Evolutionary conservation across 2,113 vertebrate species (phyloP).

Genomic region (Thamnaconus septentrionalis): DNA sequence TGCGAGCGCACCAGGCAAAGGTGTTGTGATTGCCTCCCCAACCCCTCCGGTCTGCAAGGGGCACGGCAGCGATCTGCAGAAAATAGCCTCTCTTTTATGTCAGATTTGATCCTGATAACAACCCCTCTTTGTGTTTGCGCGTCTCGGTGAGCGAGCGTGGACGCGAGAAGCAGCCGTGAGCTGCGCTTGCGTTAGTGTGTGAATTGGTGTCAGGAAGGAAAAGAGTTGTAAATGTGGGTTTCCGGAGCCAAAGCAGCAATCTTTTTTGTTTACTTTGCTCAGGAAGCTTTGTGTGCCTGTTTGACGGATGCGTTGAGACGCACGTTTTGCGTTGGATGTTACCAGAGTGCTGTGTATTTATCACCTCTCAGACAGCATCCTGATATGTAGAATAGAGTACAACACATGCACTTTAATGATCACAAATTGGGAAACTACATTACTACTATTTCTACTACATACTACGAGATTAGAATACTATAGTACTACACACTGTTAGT

Average conservation of each 20-base stretch:
- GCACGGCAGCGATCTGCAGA: too few species aligned
- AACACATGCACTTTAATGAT: background rate
- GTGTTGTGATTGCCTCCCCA: too few species aligned
- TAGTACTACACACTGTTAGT: too few species aligned
- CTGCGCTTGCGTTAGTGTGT: slow-evolving; percentile 9
- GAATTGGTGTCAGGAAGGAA: slow-evolving; percentile 72
- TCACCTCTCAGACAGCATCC: background rate
- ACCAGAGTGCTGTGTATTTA: background rate
- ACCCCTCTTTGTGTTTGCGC: background rate
- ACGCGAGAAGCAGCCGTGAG: background rate
- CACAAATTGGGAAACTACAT: too few species aligned
- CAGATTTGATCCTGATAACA: too few species aligned
- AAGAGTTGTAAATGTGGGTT: slow-evolving; percentile 79
- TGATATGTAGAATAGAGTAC: background rate
- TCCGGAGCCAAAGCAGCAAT: slow-evolving; percentile 51
- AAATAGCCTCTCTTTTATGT: too few species aligned
- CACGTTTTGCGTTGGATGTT: slow-evolving; percentile 27
- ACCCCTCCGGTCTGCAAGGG: too few species aligned
- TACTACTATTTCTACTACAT: too few species aligned
- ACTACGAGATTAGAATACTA: too few species aligned
- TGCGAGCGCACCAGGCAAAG: too few species aligned
- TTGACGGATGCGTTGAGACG: slow-evolving; percentile 27
- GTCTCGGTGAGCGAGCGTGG: background rate
- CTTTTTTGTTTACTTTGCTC: slow-evolving; percentile 62
- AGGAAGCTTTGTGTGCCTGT: slow-evolving; percentile 16